Conservation (phyloP, 2,113 vertebrate genomes). For the Cyanoderma ruficeps region DNA sequence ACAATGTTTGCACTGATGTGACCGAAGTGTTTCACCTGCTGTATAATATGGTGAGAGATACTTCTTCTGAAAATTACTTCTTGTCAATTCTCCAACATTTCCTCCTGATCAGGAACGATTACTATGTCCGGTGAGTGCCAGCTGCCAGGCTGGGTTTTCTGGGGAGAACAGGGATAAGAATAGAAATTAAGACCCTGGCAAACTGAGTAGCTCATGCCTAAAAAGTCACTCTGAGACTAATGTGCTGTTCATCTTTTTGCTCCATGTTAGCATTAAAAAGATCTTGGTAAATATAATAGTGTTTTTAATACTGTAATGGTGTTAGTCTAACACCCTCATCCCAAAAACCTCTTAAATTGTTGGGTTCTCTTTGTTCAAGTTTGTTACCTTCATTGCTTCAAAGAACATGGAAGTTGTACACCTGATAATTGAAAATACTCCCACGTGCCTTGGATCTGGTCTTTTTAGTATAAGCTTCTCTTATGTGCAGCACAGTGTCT, state of each 20-base stretch:
- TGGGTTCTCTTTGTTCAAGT: neutral
- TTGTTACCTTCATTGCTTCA: neutral
- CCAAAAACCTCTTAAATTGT: neutral
- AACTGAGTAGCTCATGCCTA: neutral
- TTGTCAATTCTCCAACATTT: constrained; percentile 96
- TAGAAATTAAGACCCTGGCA: neutral
- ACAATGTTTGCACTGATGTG: constrained; percentile 85
- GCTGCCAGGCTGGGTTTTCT: neutral
- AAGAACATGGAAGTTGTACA: neutral
- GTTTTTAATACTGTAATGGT: neutral
- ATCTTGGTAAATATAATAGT: neutral
- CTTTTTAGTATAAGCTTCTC: too few species aligned
- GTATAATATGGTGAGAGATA: constrained; percentile 96
- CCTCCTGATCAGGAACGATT: constrained; percentile 95
- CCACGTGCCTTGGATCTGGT: neutral
- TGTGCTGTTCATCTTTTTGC: neutral
- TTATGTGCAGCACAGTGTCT: fast-evolving
- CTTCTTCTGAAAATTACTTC: constrained; percentile 88
- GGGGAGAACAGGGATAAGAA: fast-evolving
- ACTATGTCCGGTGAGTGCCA: constrained; percentile 88
- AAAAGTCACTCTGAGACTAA: neutral
- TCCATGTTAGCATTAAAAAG: neutral
- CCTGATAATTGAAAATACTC: neutral
- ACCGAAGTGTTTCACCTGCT: constrained; percentile 94
- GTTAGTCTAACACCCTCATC: neutral